Percentiles rank a stretch among this genome's conserved stretches.
Evolutionary conservation across 2,113 vertebrate species (phyloP).

Genomic region (Chlamydotis undulata): DNA sequence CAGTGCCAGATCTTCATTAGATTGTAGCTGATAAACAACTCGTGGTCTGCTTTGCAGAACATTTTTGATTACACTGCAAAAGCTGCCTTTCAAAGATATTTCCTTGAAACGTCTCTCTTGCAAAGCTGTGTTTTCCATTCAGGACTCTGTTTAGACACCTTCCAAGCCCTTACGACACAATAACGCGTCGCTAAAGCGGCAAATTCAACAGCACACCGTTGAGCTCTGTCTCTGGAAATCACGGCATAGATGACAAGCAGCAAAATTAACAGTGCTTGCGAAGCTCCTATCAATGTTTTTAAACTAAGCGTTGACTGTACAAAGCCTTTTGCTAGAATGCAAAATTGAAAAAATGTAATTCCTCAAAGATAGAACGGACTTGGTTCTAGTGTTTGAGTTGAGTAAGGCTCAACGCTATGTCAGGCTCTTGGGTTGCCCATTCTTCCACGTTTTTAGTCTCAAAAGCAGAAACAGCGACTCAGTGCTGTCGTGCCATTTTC

Average conservation of each 20-base stretch:
- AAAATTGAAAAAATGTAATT: neutral
- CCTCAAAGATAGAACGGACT: too few species aligned
- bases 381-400: neutral
- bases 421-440: neutral
- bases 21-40: too few species aligned
- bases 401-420: fast-evolving
- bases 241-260: neutral
- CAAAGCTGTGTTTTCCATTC: neutral
- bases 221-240: neutral
- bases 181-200: neutral
- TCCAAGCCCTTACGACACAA: neutral
- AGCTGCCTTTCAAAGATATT: neutral
- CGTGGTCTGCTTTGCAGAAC: neutral
- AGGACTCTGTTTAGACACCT: neutral
- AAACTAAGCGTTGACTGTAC: neutral
- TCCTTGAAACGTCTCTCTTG: neutral
- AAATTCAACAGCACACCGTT: neutral
- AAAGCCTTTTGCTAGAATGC: neutral
- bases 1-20: too few species aligned
- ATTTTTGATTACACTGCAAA: fast-evolving
- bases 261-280: neutral
- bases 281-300: neutral
- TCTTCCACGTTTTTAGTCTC: neutral
- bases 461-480: neutral
- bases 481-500: fast-evolving